phyloP scores from a whole-genome alignment of 2,113 vertebrate genomes.

The Labrus mixtus region DNA sequence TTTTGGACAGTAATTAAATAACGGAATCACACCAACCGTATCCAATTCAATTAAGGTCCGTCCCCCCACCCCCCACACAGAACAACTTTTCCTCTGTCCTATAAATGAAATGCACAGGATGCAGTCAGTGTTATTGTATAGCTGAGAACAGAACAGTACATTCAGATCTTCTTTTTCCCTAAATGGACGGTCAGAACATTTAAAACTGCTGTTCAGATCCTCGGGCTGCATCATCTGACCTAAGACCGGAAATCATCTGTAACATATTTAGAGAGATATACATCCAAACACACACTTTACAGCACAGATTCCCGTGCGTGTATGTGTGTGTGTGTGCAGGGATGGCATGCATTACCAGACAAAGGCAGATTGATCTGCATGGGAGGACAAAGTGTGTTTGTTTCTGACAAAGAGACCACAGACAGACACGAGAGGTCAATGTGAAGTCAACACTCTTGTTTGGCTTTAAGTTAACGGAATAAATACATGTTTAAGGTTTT shows the following conservation, averaged over 20 bases:
- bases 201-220: not conserved
- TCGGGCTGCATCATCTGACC: slow-evolving; percentile 14
- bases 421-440: not conserved
- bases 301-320: too few relatives aligned
- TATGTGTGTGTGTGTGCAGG: not conserved
- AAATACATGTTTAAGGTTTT: too few relatives aligned
- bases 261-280: not conserved
- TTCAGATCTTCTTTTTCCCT: not conserved
- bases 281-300: not conserved
- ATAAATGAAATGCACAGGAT: not conserved
- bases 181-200: not conserved
- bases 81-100: not conserved
- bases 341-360: not conserved
- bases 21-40: too few relatives aligned
- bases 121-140: not conserved
- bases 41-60: not conserved
- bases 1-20: not conserved
- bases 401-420: not conserved
- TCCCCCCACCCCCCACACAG: too few relatives aligned
- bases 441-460: not conserved
- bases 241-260: not conserved
- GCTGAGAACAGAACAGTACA: not conserved
- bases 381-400: not conserved
- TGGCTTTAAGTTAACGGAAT: too few relatives aligned
- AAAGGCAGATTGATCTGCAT: not conserved